A percentile compares a stretch with the other conserved stretches of the same genome.
phyloP scores from a whole-genome alignment of 1,140 invertebrate genomes.

The Lysiphlebus fabarum region DNA sequence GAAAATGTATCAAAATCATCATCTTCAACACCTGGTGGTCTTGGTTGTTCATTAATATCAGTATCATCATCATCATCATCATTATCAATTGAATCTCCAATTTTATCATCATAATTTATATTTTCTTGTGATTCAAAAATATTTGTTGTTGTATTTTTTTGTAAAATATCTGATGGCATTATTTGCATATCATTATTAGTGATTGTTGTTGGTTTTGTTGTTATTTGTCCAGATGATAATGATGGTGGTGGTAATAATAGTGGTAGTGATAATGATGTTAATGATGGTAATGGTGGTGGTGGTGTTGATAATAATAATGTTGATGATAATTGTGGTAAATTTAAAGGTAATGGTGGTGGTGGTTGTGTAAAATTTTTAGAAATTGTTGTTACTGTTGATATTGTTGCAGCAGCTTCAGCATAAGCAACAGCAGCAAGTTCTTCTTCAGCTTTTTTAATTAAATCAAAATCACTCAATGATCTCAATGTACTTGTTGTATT shows the following conservation, averaged over 20 bases:
- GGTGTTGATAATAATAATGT: neutral
- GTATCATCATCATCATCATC: no score
- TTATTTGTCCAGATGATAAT: no score
- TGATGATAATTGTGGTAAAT: neutral
- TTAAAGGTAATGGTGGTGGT: conserved; percentile 2
- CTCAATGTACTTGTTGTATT: conserved; percentile 52
- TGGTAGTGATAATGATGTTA: no score
- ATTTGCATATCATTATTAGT: no score
- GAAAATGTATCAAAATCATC: conserved; percentile 39
- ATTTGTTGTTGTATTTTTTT: neutral
- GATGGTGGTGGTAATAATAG: no score
- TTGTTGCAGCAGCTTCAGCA: neutral
- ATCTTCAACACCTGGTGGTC: conserved; percentile 44
- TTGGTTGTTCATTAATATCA: conserved; percentile 37
- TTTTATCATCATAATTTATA: neutral
- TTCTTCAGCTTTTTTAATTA: conserved; percentile 59
- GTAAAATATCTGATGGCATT: neutral
- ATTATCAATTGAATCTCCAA: neutral
- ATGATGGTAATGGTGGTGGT: neutral
- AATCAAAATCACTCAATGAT: conserved; percentile 55
- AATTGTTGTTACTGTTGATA: neutral
- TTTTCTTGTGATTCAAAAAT: neutral
- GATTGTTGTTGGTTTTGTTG: no score
- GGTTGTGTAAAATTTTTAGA: neutral
- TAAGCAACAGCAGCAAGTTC: conserved; percentile 52